These are phyloP conservation scores for Helicoverpa zea DNA, from an alignment of 1,140 invertebrate genomes.

Conservation along the genomic window DNA sequence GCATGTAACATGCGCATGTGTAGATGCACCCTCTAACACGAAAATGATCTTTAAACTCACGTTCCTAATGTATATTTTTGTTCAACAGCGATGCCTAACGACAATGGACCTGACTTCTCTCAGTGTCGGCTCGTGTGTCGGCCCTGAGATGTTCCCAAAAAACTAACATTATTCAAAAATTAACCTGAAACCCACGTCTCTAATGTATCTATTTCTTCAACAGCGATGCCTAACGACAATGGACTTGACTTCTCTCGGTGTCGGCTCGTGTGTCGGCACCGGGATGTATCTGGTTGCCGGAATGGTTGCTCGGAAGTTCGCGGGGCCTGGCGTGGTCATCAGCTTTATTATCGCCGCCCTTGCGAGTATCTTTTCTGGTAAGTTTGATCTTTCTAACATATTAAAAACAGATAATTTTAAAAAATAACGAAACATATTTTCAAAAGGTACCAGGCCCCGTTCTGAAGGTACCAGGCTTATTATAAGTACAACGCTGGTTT, in stretches of 20 bases:
- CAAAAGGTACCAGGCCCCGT: no score
- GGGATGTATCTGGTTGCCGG: conserved; percentile 98
- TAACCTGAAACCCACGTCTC: neutral
- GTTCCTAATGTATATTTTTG: no score
- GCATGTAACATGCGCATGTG: no score
- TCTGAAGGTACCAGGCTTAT: no score
- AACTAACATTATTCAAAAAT: no score
- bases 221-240: conserved; percentile 96
- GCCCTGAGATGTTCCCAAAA: conserved; percentile 97
- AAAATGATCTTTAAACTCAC: no score
- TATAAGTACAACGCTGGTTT: no score
- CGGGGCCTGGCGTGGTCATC: conserved; percentile 95
- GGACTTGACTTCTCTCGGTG: conserved; percentile 96
- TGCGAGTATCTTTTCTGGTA: conserved; percentile 97
- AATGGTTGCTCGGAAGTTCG: conserved; percentile 94
- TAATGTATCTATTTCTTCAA: neutral
- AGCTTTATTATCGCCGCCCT: conserved; percentile 96
- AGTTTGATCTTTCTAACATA: conserved; percentile 50
- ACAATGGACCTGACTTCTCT: conserved; percentile 96
- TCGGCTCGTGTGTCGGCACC: conserved; percentile 97
- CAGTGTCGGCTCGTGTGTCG: conserved; percentile 97
- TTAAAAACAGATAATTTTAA: no score
- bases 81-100: conserved; percentile 91
- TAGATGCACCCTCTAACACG: no score
- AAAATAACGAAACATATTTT: no score